phyloP scores from a whole-genome alignment of 2,113 vertebrate genomes.

The Lucifuga dentata region DNA sequence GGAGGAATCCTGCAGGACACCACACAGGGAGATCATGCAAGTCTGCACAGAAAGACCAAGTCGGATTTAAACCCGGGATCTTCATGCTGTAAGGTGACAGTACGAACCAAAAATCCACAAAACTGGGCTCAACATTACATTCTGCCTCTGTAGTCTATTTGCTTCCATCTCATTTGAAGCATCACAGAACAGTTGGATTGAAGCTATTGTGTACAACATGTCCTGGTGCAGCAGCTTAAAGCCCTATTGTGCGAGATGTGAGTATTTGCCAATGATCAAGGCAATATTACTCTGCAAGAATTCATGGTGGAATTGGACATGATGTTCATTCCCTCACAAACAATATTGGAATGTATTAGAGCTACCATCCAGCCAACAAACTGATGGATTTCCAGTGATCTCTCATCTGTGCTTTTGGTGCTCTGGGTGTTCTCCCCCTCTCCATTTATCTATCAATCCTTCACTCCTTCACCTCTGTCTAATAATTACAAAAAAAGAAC shows the following conservation, averaged over 20 bases:
- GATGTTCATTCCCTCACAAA: not conserved
- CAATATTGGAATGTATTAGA: not conserved
- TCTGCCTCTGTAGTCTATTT: no score
- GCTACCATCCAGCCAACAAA: not conserved
- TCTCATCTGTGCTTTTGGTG: slow-evolving; percentile 17
- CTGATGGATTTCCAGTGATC: slow-evolving; percentile 50
- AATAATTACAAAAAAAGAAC: slow-evolving; percentile 42
- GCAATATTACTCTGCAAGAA: not conserved
- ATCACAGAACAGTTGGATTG: no score
- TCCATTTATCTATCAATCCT: slow-evolving; percentile 12
- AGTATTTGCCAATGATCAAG: not conserved
- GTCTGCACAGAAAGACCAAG: no score
- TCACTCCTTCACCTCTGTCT: slow-evolving; percentile 51
- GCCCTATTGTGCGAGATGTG: not conserved
- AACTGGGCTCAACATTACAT: no score
- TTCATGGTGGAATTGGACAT: not conserved
- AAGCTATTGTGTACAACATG: no score
- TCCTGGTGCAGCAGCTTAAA: not conserved
- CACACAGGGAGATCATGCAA: no score
- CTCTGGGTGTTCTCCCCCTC: not conserved
- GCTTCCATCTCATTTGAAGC: not conserved
- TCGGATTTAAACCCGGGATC: no score
- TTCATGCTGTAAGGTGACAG: no score
- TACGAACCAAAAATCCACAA: no score
- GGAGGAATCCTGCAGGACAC: no score